Evolutionary conservation across 1,140 invertebrate species (phyloP).

Genomic region (Theocolax elegans): DNA sequence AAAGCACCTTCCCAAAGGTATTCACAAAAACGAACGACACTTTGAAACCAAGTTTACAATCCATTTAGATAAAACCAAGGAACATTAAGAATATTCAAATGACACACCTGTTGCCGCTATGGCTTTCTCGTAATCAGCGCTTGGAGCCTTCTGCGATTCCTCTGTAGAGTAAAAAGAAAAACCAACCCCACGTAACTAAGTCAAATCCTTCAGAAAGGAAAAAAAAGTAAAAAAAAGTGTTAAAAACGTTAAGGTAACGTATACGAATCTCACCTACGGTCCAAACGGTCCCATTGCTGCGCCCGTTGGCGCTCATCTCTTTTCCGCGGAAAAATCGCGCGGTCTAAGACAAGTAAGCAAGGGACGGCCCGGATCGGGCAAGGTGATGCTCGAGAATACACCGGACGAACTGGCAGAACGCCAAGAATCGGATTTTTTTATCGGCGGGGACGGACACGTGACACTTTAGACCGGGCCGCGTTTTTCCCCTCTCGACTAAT

Average conservation of each 20-base stretch:
- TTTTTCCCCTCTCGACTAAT: no score
- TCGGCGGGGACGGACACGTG: not conserved
- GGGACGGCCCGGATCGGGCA: no score
- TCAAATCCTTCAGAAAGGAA: no score
- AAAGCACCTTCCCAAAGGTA: no score
- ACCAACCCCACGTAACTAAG: no score
- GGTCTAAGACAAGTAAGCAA: no score
- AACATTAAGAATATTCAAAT: no score
- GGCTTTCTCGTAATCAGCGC: conserved; percentile 54
- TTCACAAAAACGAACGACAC: no score
- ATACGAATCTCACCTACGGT: not conserved
- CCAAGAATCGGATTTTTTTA: conserved; percentile 4
- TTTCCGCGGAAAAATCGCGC: not conserved
- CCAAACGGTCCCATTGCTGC: not conserved
- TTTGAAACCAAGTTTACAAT: no score
- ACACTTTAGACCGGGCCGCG: not conserved
- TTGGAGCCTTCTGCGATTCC: not conserved
- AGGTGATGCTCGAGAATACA: conserved; percentile 8
- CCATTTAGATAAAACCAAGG: no score
- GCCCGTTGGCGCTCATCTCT: conserved; percentile 6
- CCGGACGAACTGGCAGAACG: conserved; percentile 1
- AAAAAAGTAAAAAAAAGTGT: no score
- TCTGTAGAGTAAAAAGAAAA: not conserved
- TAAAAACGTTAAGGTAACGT: no score
- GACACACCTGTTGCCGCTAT: conserved; percentile 55